phyloP scores from a whole-genome alignment of 1,140 invertebrate species.

The Plutomurus gul region DNA sequence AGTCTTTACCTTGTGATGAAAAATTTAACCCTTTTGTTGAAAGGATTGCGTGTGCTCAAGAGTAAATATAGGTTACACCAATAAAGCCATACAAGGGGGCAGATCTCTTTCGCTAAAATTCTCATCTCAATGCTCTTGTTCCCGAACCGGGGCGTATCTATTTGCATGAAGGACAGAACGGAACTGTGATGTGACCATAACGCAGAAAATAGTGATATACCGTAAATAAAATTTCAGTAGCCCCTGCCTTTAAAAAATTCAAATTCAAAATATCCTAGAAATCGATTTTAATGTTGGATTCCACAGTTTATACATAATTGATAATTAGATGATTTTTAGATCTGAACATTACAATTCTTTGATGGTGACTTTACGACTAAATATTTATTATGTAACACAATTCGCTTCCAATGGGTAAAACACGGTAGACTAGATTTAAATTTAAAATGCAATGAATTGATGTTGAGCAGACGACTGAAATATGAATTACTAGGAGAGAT shows the following conservation, averaged over 20 bases:
- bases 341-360: too few relatives aligned
- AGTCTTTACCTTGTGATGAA: conserved; percentile 37
- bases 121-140: conserved; percentile 35
- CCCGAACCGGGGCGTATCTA: conserved; percentile 2
- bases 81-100: conserved; percentile 36
- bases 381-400: too few relatives aligned
- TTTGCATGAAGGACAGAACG: background rate
- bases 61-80: conserved; percentile 52
- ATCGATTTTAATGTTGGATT: background rate
- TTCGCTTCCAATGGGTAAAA: too few relatives aligned
- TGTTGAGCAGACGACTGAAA: too few relatives aligned
- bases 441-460: too few relatives aligned
- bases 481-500: background rate
- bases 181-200: too few relatives aligned
- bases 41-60: conserved; percentile 49
- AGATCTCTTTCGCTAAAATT: conserved; percentile 30
- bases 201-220: background rate
- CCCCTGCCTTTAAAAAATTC: background rate
- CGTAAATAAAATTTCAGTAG: too few relatives aligned
- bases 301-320: too few relatives aligned
- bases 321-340: too few relatives aligned
- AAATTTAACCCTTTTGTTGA: conserved; percentile 46
- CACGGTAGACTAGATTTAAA: too few relatives aligned
- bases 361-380: too few relatives aligned
- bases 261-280: background rate